Percentiles rank a stretch among this genome's conserved stretches.
phyloP scores from a whole-genome alignment of 2,797 vertebrate species.

The Hydrophis major region DNA sequence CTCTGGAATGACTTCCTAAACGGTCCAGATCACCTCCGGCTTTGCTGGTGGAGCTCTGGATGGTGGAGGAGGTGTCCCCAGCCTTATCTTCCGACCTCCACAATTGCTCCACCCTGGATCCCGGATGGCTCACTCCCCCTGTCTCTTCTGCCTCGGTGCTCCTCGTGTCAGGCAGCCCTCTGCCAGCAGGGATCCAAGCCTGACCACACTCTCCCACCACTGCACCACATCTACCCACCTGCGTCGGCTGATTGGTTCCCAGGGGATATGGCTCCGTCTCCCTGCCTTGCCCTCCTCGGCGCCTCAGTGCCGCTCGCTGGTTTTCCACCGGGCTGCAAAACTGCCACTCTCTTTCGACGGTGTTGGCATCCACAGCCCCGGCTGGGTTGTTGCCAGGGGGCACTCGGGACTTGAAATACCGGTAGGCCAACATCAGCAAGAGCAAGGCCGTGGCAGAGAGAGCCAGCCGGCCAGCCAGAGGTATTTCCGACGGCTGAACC shows the following conservation, averaged over 20 bases:
- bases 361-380: background rate
- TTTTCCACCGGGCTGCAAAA: accelerated
- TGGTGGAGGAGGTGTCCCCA: constrained; percentile 43
- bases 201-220: no score
- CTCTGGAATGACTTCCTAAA: background rate
- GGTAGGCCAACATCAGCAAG: constrained; percentile 80
- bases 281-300: constrained; percentile 9
- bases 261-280: accelerated
- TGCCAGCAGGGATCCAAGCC: accelerated
- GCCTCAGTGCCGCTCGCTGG: background rate
- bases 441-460: constrained; percentile 81
- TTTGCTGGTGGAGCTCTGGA: constrained; percentile 20
- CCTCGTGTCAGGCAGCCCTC: accelerated
- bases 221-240: background rate
- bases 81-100: accelerated
- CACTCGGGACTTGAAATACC: constrained; percentile 79
- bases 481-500: constrained; percentile 82
- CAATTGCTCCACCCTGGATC: accelerated
- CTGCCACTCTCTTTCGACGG: accelerated
- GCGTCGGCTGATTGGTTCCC: background rate
- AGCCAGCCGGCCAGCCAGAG: constrained; percentile 81
- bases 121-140: background rate
- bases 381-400: accelerated
- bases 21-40: accelerated
- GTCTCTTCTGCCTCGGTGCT: background rate